Conservation (phyloP, 92 coral and sea anemone species). For the Desmophyllum pertusum region DNA sequence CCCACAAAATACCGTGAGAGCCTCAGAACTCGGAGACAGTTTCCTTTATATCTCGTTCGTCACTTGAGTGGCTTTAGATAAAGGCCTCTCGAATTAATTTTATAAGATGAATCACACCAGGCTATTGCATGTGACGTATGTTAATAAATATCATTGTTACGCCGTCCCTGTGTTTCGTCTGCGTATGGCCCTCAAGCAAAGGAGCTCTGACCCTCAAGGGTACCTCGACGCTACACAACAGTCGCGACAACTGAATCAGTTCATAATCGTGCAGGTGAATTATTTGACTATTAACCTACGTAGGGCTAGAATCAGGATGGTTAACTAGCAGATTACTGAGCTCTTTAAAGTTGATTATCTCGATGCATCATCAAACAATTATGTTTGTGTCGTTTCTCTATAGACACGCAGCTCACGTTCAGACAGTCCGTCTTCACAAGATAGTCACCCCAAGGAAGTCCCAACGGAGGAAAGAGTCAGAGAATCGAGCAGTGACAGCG, state of each 20-base stretch:
- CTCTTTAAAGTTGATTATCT: neutral
- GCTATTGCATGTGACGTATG: neutral
- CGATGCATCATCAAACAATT: neutral
- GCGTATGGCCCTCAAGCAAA: too few species aligned
- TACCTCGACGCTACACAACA: neutral
- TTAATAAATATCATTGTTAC: neutral
- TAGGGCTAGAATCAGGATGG: too few species aligned
- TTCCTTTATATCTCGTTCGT: neutral
- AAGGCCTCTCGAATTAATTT: neutral
- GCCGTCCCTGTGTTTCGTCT: neutral
- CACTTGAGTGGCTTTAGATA: neutral
- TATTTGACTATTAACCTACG: neutral
- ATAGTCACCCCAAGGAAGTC: constrained; percentile 13
- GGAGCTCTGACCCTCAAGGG: too few species aligned
- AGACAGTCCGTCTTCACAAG: constrained; percentile 19
- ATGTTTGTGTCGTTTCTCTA: neutral
- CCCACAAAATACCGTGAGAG: neutral
- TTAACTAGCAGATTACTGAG: neutral
- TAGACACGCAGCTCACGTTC: constrained; percentile 1
- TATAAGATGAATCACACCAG: neutral
- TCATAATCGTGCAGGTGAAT: neutral
- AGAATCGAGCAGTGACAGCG: constrained; percentile 37
- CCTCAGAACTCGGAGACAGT: neutral
- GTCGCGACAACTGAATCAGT: neutral
- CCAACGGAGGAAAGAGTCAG: neutral